phyloP scores from a whole-genome alignment of 1,140 invertebrate species.

The Drosophila oshimai region DNA sequence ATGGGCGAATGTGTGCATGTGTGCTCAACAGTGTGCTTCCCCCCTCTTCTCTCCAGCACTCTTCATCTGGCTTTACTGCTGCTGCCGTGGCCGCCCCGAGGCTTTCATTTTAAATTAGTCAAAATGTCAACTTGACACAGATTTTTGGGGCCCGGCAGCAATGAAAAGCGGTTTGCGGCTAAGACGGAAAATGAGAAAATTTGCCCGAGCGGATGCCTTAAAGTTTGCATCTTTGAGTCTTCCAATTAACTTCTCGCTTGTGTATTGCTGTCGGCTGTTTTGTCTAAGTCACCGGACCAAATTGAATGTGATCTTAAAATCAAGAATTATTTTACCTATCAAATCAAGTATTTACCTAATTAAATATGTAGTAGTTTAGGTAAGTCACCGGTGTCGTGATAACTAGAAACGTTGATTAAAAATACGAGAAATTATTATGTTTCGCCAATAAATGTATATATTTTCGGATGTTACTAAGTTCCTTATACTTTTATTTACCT shows the following conservation, averaged over 20 bases:
- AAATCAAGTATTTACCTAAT: neutral
- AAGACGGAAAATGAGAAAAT: constrained; percentile 17
- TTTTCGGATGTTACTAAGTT: too few relatives aligned
- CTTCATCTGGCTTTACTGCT: neutral
- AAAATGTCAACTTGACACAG: constrained; percentile 81
- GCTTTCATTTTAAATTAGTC: constrained; percentile 72
- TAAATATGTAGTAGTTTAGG: too few relatives aligned
- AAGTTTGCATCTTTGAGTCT: constrained; percentile 27
- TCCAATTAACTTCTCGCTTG: constrained; percentile 33
- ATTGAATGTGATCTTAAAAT: neutral
- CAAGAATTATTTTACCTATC: neutral
- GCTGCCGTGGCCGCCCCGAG: constrained; percentile 13
- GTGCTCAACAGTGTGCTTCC: neutral
- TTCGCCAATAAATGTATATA: too few relatives aligned
- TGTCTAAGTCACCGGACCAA: neutral
- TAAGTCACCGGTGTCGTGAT: too few relatives aligned
- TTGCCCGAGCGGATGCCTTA: constrained; percentile 19
- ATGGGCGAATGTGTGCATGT: constrained; percentile 8
- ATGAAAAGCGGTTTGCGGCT: constrained; percentile 41
- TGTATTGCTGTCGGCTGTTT: constrained; percentile 1
- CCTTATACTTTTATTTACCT: too few relatives aligned
- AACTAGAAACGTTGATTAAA: too few relatives aligned
- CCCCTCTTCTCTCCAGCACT: neutral
- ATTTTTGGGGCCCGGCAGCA: constrained; percentile 50
- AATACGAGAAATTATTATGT: too few relatives aligned